Percentiles rank a stretch among this genome's conserved stretches.
phyloP scores from a whole-genome alignment of 2,113 vertebrate genomes.

The Gobio gobio region DNA sequence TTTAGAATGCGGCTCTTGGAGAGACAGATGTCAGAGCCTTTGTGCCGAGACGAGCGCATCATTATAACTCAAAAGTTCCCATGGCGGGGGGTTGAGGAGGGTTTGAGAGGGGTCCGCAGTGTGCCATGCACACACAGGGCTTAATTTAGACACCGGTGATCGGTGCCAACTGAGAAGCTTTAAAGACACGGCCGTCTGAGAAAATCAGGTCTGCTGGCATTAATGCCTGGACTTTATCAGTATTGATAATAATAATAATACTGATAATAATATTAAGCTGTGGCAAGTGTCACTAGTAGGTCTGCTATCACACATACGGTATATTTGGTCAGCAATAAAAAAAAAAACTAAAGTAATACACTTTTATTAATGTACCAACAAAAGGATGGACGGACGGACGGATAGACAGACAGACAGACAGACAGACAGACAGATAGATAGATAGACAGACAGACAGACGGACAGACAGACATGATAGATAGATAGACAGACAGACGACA shows the following conservation, averaged over 20 bases:
- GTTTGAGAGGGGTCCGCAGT: constrained; percentile 48
- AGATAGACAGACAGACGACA: too few relatives aligned
- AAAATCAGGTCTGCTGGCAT: constrained; percentile 24
- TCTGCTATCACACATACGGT: not conserved
- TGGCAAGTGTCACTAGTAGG: not conserved
- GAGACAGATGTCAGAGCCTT: constrained; percentile 80
- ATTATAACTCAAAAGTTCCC: constrained; percentile 83
- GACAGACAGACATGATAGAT: too few relatives aligned
- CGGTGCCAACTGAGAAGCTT: constrained; percentile 73
- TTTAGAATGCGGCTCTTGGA: constrained; percentile 73
- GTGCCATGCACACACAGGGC: constrained; percentile 72
- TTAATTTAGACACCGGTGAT: constrained; percentile 76
- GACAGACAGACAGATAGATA: too few relatives aligned
- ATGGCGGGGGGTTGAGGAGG: constrained; percentile 64
- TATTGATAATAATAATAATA: not conserved
- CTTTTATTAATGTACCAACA: not conserved
- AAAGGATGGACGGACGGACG: not conserved
- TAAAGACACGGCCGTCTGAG: constrained; percentile 65
- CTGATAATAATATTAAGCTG: too few relatives aligned
- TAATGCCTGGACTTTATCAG: not conserved
- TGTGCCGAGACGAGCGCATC: constrained; percentile 73
- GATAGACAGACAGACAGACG: too few relatives aligned
- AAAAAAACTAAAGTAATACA: not conserved
- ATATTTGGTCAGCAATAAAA: not conserved
- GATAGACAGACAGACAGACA: too few relatives aligned